Evolutionary conservation across 2,888 invertebrate species (phyloP).

Genomic region (Mythimna ferrago): DNA sequence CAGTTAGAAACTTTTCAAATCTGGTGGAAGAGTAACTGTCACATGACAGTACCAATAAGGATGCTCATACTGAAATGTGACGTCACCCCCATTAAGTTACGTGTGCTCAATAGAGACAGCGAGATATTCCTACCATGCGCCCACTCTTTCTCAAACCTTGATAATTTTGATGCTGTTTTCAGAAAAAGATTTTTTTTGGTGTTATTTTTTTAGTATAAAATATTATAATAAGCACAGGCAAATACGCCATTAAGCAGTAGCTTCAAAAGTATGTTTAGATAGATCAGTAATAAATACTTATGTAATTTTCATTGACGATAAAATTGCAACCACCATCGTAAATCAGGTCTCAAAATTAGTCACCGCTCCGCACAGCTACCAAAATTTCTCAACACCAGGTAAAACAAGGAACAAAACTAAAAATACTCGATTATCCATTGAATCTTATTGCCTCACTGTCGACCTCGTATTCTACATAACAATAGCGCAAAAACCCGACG

Average conservation of each 20-base stretch:
- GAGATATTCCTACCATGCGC: too few relatives aligned
- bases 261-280: background rate
- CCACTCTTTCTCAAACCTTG: too few relatives aligned
- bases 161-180: too few relatives aligned
- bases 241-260: background rate
- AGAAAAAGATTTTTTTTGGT: too few relatives aligned
- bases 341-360: conserved; percentile 3
- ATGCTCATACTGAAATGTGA: too few relatives aligned
- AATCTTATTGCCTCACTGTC: conserved; percentile 52
- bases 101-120: too few relatives aligned
- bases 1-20: too few relatives aligned
- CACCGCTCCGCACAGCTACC: background rate
- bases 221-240: too few relatives aligned
- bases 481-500: conserved; percentile 55
- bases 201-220: too few relatives aligned
- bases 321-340: background rate
- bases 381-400: conserved; percentile 33
- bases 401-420: conserved; percentile 48
- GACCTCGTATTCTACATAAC: conserved; percentile 59
- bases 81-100: too few relatives aligned
- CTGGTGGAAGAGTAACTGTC: too few relatives aligned
- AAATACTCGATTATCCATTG: conserved; percentile 52
- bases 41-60: too few relatives aligned
- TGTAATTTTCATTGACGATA: background rate
- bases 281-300: background rate